A percentile compares a stretch with the other conserved stretches of the same genome.
phyloP scores from a whole-genome alignment of 2,888 invertebrate species.

The Zygothrica quintamaculata region DNA sequence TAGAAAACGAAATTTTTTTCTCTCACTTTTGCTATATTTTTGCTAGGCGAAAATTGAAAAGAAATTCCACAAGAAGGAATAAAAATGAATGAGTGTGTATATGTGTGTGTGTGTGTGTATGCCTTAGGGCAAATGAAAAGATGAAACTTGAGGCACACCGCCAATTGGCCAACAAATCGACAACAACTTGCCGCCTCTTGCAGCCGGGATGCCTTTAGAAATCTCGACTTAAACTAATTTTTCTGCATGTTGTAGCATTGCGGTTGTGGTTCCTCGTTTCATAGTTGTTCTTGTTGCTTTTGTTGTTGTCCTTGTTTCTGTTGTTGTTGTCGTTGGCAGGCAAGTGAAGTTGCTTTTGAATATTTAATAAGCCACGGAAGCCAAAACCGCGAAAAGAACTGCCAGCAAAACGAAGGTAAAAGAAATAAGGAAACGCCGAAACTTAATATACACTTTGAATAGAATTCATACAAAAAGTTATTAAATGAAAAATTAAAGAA shows the following conservation, averaged over 20 bases:
- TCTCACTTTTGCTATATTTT: constrained; percentile 2
- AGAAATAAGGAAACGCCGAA: constrained; percentile 14
- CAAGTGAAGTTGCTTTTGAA: constrained; percentile 67
- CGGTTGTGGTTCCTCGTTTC: constrained; percentile 23
- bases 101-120: background rate
- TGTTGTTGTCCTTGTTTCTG: constrained; percentile 7
- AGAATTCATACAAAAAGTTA: no score
- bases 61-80: constrained; percentile 43
- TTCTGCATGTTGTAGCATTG: constrained; percentile 63
- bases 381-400: constrained; percentile 37
- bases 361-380: constrained; percentile 72
- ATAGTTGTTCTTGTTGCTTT: constrained; percentile 5
- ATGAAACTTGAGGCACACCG: constrained; percentile 46
- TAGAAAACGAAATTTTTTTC: constrained; percentile 30
- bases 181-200: constrained; percentile 31
- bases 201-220: constrained; percentile 47
- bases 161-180: constrained; percentile 68
- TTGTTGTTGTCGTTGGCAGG: constrained; percentile 36
- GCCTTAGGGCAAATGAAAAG: constrained; percentile 37
- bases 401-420: constrained; percentile 19
- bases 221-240: constrained; percentile 80
- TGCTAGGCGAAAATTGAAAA: constrained; percentile 73
- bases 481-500: no score
- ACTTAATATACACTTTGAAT: constrained; percentile 16
- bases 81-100: constrained; percentile 9